phyloP scores from a whole-genome alignment of 2,888 invertebrate genomes.

The Podabrus alpinus region DNA sequence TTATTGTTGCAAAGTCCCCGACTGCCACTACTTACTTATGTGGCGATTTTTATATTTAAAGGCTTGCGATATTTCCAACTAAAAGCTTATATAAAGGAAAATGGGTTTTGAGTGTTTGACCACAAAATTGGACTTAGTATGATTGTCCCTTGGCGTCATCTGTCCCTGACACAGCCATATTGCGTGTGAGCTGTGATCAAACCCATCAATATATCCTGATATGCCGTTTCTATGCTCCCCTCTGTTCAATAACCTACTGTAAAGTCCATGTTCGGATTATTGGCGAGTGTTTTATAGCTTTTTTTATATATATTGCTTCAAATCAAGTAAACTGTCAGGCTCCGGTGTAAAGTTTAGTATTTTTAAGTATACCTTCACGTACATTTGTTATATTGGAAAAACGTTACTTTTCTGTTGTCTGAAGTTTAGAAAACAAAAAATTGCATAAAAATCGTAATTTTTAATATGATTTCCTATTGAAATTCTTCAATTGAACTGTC shows the following conservation, averaged over 20 bases:
- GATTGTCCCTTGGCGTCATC: slow-evolving; percentile 38
- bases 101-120: slow-evolving; percentile 23
- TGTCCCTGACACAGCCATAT: slow-evolving; percentile 45
- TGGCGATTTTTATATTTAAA: not conserved
- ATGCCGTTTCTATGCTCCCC: slow-evolving; percentile 9
- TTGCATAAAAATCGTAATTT: not conserved
- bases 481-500: slow-evolving; percentile 19
- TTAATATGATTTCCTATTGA: not conserved
- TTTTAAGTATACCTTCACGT: not conserved
- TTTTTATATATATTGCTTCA: not conserved
- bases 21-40: not conserved
- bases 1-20: not conserved
- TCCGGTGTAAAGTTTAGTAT: not conserved
- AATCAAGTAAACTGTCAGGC: not conserved
- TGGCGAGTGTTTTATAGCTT: not conserved
- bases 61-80: slow-evolving; percentile 1
- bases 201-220: slow-evolving; percentile 40
- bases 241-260: slow-evolving; percentile 15
- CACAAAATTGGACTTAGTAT: slow-evolving; percentile 21
- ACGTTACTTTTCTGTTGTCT: not conserved
- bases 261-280: not conserved
- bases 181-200: slow-evolving; percentile 44
- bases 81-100: slow-evolving; percentile 13
- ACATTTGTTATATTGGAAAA: not conserved
- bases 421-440: not conserved